Conservation (phyloP, 2,113 vertebrate species). For the Ailuropoda melanoleuca region DNA sequence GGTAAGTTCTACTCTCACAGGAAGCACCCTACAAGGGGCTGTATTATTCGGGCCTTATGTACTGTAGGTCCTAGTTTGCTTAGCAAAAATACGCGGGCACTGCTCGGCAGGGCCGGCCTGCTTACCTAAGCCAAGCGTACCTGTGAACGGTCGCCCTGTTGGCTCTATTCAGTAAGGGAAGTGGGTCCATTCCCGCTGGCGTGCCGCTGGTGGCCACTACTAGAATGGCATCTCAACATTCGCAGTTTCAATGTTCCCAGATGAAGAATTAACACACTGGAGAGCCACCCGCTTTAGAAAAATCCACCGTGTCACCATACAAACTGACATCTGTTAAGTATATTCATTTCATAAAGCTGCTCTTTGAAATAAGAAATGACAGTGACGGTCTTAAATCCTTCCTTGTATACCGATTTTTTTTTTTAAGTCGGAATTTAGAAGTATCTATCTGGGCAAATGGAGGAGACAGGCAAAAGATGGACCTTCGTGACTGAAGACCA, state of each 20-base stretch:
- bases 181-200: background rate
- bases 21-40: background rate
- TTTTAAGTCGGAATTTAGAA: background rate
- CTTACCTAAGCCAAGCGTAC: background rate
- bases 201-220: background rate
- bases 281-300: background rate
- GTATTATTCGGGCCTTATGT: background rate
- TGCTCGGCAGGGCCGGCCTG: background rate
- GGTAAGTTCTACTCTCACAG: background rate
- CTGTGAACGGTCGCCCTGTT: accelerated
- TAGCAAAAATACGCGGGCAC: background rate
- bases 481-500: background rate
- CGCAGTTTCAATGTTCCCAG: background rate
- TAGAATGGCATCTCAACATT: background rate
- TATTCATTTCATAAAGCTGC: background rate
- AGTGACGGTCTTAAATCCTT: background rate
- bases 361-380: background rate
- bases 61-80: background rate
- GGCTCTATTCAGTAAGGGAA: background rate
- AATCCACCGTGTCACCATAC: background rate
- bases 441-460: background rate
- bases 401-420: background rate
- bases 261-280: background rate
- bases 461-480: background rate
- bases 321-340: background rate